Evolutionary conservation across 2,888 invertebrate genomes (phyloP).

Genomic region (Drosophila atroscutellata): DNA sequence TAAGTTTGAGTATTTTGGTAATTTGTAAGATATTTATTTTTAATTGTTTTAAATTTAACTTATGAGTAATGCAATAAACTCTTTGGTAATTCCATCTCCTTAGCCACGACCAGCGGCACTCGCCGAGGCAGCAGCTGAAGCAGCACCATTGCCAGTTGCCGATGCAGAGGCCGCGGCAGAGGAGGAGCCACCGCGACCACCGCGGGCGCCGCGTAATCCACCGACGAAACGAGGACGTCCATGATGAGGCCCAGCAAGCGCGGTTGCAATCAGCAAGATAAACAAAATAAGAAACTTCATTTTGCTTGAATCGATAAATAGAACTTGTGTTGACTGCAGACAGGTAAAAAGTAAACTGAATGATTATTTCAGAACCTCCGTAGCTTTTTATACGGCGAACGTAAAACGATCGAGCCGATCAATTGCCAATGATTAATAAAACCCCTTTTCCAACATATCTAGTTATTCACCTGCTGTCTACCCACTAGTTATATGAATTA

Average conservation of each 20-base stretch:
- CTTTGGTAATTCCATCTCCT: neutral
- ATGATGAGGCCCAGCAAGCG: constrained; percentile 52
- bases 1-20: neutral
- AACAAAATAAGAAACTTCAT: constrained; percentile 79
- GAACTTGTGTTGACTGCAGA: constrained; percentile 37
- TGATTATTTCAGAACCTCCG: constrained; percentile 18
- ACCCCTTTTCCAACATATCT: constrained; percentile 8
- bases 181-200: constrained; percentile 22
- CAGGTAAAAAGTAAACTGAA: constrained; percentile 61
- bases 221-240: constrained; percentile 7
- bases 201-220: constrained; percentile 9
- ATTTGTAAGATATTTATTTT: constrained; percentile 1
- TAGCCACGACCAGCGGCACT: constrained; percentile 33
- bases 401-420: neutral
- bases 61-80: neutral
- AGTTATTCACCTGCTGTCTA: constrained; percentile 51
- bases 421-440: constrained; percentile 38
- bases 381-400: constrained; percentile 66
- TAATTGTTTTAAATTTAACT: constrained; percentile 9
- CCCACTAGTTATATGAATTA: constrained; percentile 54
- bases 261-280: constrained; percentile 70
- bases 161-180: constrained; percentile 41
- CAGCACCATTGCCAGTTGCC: constrained; percentile 24
- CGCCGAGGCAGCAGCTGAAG: constrained; percentile 33
- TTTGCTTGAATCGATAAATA: constrained; percentile 17